These are phyloP conservation scores for Brienomyrus brachyistius DNA, from an alignment of 2,113 vertebrate genomes.

Conservation along the genomic window DNA sequence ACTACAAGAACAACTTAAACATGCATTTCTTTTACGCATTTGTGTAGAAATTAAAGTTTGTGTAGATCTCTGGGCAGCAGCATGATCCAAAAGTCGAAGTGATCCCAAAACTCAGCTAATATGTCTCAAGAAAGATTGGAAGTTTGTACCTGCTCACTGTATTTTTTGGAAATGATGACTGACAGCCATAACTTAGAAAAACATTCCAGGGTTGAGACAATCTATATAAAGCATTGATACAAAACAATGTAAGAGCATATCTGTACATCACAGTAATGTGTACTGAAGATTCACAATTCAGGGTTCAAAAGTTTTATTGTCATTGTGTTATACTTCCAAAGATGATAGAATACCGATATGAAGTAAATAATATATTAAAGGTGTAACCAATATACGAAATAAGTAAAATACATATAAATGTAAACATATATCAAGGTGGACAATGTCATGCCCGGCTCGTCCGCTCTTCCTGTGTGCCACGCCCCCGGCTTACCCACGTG, in stretches of 20 bases:
- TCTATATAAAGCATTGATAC: neutral
- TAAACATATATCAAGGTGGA: neutral
- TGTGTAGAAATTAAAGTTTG: neutral
- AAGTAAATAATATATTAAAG: neutral
- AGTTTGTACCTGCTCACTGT: neutral
- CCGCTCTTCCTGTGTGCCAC: too few relatives aligned
- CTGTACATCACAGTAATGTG: neutral
- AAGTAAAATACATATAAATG: neutral
- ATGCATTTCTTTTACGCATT: neutral
- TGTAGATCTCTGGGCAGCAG: neutral
- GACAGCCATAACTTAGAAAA: neutral
- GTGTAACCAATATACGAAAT: neutral
- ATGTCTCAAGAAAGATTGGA: neutral
- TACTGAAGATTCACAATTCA: neutral
- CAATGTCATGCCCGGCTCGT: too few relatives aligned
- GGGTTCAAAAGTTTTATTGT: neutral
- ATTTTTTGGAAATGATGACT: neutral
- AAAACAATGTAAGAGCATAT: neutral
- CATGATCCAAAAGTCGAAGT: neutral
- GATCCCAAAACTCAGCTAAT: neutral
- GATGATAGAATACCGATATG: neutral
- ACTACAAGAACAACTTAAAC: neutral
- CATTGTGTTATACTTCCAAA: neutral
- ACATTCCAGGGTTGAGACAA: neutral
- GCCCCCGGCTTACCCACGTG: too few relatives aligned